Evolutionary conservation across 2,797 vertebrate genomes (phyloP), one percentile per base, ranked within the genome.

Genomic region (Percopsis omiscomaycus): DNA sequence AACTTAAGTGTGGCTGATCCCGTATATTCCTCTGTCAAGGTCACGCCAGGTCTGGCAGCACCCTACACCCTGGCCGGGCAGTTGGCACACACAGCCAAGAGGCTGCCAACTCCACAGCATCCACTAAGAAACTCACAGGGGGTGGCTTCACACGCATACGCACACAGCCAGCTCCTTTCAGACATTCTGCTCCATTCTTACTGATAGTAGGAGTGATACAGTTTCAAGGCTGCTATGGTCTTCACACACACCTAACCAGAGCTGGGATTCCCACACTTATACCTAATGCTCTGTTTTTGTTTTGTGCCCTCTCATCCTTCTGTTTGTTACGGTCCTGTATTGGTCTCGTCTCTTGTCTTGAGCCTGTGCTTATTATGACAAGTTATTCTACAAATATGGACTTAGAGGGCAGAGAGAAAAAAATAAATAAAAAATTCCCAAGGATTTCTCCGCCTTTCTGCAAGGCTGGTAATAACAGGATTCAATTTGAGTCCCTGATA

Each of bases 1-100:
- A 48, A 15, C 27, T 61, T 10, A 55, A 37, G 11, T 2, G 3
- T 57, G 51, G 4, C 64, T 67, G 61, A 42, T 29, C 69, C 73
- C 52, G 51, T 57, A 73, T 61, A 49, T 68, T 14, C 69, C 8
- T 14, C 67, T 73, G 59, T 75, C 64, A 80, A 65, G 73, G 78
- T 74, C 73, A 76, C 55, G 16, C 32, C 44, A 55, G 45, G 53
- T 42, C 71, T n/a, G 28, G 13, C 37, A 56, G 59, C 49, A 60
- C 50, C 61, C 30, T 32, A 16, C 5, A 78, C 57, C 55, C 52
- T 52, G 59, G 16, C 46, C 22, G 22, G 22, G 22, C 22, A 37
- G 10, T 15, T 12, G 3, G 45, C 42, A 28, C 42, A n/a, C 54
- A 49, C 37, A 60, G 22, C 22, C 28, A 11, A 49, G 27, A 59